Evolutionary conservation across 1,140 invertebrate genomes (phyloP), one percentile per base, ranked within the genome.

Genomic region (Pseudomyrmex gracilis): DNA sequence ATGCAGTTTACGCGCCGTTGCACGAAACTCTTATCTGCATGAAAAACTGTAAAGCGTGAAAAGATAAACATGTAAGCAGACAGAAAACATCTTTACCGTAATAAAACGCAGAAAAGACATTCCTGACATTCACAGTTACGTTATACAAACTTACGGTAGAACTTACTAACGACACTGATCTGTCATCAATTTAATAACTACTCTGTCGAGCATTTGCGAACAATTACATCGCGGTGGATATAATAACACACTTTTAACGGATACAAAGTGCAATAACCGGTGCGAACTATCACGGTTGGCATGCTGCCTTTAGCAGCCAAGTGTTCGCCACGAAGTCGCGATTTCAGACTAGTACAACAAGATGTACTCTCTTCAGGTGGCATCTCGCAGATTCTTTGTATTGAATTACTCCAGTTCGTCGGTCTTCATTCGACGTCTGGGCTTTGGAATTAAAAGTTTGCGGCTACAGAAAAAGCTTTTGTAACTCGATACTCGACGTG

Each of bases 251-350:
- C 20, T 51, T 73, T 85, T 74, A 82, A 86, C 63, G 73, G 57
- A 45, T 53, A 47, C 74, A 73, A 60, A 77, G 74, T 82, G 67
- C 73, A 73, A 34, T 77, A 77, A 80, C 53, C 82, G 61, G 20
- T 15, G 55, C 66, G 15, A 70, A 74, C 20, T 51, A 43, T 49
- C 71, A 49, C 68, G 24, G 74, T 51, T 87, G 51, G 76, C 83
- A 63, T 17, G 63, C 8, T 74, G 83, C 70, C 83, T 63, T 80
- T 73, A 66, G 53, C 73, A 22, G 55, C 9, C 82, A 24, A 76
- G 17, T 43, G 34, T 73, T n/a, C 8, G 49, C 10, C 51, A 51
- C 17, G n/a, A 34, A 34, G 9, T 85, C 34, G 45, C 61, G 53
- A 71, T 83, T 77, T 73, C 13, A 47, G 34, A 47, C 12, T 2